phyloP scores from a whole-genome alignment of 2,797 vertebrate species.

The Tadarida brasiliensis region DNA sequence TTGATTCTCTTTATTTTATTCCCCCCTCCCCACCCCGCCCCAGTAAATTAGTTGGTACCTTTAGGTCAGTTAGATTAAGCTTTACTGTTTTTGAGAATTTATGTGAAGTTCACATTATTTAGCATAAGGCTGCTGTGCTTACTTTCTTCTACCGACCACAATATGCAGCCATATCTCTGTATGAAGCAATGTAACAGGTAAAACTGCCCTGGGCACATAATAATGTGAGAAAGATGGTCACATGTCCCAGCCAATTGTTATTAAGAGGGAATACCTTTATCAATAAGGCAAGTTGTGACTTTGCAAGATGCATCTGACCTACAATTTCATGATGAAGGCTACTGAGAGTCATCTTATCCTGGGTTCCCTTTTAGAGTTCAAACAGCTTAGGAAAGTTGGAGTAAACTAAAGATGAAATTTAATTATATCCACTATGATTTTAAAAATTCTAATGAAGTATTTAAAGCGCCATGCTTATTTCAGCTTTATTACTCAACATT shows the following conservation, averaged over 20 bases:
- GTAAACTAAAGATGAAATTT: slow-evolving; percentile 21
- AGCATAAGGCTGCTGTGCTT: neutral
- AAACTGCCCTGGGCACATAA: neutral
- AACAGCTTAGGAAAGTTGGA: neutral
- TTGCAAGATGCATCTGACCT: neutral
- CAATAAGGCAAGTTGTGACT: slow-evolving; percentile 5
- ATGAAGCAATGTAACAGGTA: neutral
- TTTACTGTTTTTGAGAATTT: neutral
- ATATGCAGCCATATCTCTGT: neutral
- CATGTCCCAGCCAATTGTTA: neutral
- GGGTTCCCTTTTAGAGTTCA: neutral
- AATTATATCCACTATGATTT: neutral
- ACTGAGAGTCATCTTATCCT: neutral
- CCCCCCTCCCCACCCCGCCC: neutral
- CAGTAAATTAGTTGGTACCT: neutral
- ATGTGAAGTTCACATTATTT: neutral
- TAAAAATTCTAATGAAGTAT: neutral
- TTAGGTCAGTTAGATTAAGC: neutral
- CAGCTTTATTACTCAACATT: neutral
- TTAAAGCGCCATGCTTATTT: neutral
- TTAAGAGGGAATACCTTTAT: neutral
- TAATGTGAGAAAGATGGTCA: neutral
- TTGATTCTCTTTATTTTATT: neutral
- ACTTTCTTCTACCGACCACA: neutral
- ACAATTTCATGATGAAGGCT: slow-evolving; percentile 3